These are phyloP conservation scores for Orchestia grillus DNA, from an alignment of 1,140 invertebrate species.

Conservation along the genomic window DNA sequence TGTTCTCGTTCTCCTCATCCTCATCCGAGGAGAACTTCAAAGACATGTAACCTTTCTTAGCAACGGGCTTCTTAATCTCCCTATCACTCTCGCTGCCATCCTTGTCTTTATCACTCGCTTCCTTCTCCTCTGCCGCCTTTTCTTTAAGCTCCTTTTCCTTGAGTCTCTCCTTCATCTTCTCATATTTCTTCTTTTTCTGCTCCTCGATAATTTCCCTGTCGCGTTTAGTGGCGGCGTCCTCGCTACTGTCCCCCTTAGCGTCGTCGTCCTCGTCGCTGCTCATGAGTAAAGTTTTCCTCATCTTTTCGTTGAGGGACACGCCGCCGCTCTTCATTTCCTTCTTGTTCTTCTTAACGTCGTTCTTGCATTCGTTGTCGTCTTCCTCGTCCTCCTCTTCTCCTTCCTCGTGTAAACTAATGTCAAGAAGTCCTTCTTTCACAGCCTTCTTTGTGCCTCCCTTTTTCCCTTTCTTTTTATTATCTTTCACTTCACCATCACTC, in stretches of 20 bases:
- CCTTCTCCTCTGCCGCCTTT: slow-evolving; percentile 65
- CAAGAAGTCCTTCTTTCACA: slow-evolving; percentile 62
- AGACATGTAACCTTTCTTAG: slow-evolving; percentile 63
- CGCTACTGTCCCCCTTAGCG: background rate
- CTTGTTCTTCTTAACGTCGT: slow-evolving; percentile 56
- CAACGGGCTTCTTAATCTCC: slow-evolving; percentile 55
- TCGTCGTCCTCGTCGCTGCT: slow-evolving; percentile 63
- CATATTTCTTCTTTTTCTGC: slow-evolving; percentile 33
- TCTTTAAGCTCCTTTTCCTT: slow-evolving; percentile 46
- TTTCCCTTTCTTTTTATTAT: slow-evolving; percentile 66
- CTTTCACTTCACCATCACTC: slow-evolving; percentile 65
- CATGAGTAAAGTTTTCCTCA: slow-evolving; percentile 65
- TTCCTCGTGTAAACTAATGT: slow-evolving; percentile 63
- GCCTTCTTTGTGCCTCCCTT: slow-evolving; percentile 59
- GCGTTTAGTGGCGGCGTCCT: background rate
- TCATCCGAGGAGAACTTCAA: slow-evolving; percentile 66
- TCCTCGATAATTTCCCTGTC: slow-evolving; percentile 28
- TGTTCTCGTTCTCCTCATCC: slow-evolving; percentile 61
- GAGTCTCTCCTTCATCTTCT: slow-evolving; percentile 53
- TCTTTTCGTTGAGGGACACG: slow-evolving; percentile 63
- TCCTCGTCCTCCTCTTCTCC: slow-evolving; percentile 63
- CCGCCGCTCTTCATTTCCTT: slow-evolving; percentile 60
- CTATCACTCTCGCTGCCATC: slow-evolving; percentile 55
- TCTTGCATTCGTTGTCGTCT: slow-evolving; percentile 57
- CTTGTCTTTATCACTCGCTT: slow-evolving; percentile 65